Percentiles rank a stretch among this genome's conserved stretches.
Conservation (phyloP, 1,140 invertebrate species). For the Fopius arisanus region DNA sequence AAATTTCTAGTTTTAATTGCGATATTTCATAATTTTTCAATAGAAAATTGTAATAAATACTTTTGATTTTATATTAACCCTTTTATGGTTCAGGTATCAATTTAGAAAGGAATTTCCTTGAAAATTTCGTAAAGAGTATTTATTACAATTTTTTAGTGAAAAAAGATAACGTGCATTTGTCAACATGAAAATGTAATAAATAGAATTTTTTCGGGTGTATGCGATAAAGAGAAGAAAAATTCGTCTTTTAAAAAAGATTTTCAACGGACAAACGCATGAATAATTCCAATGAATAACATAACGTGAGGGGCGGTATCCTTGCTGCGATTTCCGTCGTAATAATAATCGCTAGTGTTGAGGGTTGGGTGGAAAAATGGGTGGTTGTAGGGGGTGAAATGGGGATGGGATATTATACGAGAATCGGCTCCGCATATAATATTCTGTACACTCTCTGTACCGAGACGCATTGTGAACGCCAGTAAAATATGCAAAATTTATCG, state of each 20-base stretch:
- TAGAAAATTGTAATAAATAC: too few species aligned
- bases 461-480: constrained; percentile 12
- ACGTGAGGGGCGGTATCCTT: neutral
- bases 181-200: neutral
- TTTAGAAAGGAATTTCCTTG: too few species aligned
- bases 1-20: too few species aligned
- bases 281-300: constrained; percentile 10
- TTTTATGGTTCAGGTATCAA: too few species aligned
- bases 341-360: constrained; percentile 11
- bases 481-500: constrained; percentile 15
- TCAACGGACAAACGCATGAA: neutral
- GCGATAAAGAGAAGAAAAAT: too few species aligned
- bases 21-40: too few species aligned
- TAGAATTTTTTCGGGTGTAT: neutral
- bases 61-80: too few species aligned
- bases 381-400: neutral
- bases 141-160: neutral
- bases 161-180: too few species aligned
- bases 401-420: constrained; percentile 5
- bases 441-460: constrained; percentile 12
- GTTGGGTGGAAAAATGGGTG: neutral
- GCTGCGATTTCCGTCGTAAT: constrained; percentile 14
- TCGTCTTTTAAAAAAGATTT: neutral
- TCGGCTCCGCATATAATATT: constrained; percentile 14
- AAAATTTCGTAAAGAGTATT: too few species aligned